These are phyloP conservation scores for Poecilia velifera DNA, from an alignment of 2,797 vertebrate species.

Conservation along the genomic window DNA sequence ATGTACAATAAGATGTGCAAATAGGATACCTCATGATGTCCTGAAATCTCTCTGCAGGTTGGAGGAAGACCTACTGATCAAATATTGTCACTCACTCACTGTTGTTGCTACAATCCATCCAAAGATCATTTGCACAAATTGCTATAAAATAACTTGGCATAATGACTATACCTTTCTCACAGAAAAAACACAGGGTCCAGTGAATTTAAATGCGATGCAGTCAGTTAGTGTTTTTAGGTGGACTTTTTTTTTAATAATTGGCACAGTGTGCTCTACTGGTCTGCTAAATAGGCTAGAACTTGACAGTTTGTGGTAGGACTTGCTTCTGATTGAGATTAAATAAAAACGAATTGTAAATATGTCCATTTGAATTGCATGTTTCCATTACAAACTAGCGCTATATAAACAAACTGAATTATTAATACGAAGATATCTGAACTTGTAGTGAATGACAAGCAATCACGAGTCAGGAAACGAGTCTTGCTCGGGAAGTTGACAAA, in stretches of 20 bases:
- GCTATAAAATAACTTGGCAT: neutral
- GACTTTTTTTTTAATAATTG: neutral
- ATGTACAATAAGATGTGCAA: neutral
- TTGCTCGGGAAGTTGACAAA: constrained; percentile 64
- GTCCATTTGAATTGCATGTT: neutral
- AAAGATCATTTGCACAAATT: neutral
- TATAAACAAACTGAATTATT: neutral
- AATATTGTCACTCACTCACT: neutral
- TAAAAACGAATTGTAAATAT: neutral
- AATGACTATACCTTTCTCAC: neutral
- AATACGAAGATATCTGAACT: neutral
- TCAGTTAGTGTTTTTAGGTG: neutral
- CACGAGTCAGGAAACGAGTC: constrained; percentile 61
- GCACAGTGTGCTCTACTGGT: neutral
- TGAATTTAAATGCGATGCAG: neutral
- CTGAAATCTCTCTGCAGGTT: neutral
- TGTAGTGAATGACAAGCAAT: constrained; percentile 3
- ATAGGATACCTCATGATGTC: neutral
- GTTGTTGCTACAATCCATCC: neutral
- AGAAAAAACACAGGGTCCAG: neutral
- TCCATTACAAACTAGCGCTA: neutral
- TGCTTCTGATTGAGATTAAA: neutral
- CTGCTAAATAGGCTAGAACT: neutral
- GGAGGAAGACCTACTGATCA: neutral
- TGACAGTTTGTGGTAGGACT: neutral